Evolutionary conservation across 30 jellyfish, hydroid and myxozoan genomes (phyloP), one percentile per base, ranked within the genome.

Genomic region (Hydra vulgaris): DNA sequence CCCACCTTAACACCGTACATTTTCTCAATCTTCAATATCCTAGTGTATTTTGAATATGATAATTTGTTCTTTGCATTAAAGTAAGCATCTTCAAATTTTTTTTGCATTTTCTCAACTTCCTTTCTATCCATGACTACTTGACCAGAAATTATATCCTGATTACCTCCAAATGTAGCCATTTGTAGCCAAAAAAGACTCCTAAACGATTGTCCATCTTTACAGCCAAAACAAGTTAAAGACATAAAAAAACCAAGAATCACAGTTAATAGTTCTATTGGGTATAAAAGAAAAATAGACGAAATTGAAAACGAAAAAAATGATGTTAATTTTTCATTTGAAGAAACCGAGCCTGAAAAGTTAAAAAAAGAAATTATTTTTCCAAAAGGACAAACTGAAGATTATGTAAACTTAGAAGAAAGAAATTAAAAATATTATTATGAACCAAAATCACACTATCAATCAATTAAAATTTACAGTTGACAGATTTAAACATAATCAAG

Each of bases 11-110:
- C 78, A 8, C 79, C 82, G 26, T 74, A 79, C 15, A 15, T 21
- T 74, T 25, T 74, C 21, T 74, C 79, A 15, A 74, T 15, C 82
- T 74, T 74, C 21, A 74, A 25, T 8, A 25, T 17, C 21, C 26
- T 20, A 12, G 12, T 20, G 21, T 74, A 74, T 74, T 12, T 17
- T 26, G 82, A 21, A 19, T 21, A 17, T 25, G 79, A 79, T 8
- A 8, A 8, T 19, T 25, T 12, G 26, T 74, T 74, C 8, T 74
- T 74, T 21, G 82, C 82, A 16, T 21, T 8, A 21, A 21, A 74
- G 26, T 74, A 74, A 12, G 82, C 82, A 12, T 21, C 82, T 74
- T 71, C 79, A 71, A 71, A 71, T 52, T 71, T 71, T 71, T 15
- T 18, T 52, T 71, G 17, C 79, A 21, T 71, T 71, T 52, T 16